Percentiles rank a stretch among this genome's conserved stretches.
These are phyloP conservation scores for Ischnura elegans DNA, from an alignment of 2,888 invertebrate genomes.

Conservation along the genomic window DNA sequence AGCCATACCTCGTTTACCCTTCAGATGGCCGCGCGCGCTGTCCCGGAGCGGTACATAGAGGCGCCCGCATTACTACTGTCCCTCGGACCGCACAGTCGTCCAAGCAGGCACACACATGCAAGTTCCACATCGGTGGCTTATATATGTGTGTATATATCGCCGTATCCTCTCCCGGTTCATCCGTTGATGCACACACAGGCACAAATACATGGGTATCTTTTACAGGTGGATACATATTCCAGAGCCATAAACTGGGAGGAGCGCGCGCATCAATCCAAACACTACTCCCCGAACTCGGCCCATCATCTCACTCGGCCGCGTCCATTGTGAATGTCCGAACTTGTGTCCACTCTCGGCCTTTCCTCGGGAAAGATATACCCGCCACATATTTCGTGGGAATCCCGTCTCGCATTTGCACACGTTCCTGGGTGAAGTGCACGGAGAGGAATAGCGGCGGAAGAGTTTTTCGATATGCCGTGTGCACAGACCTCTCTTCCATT, in stretches of 20 bases:
- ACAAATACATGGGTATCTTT: too few species aligned
- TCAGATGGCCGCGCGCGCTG: neutral
- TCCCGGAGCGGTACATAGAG: neutral
- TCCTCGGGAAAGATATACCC: constrained; percentile 35
- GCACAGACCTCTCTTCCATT: neutral
- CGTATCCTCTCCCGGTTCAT: neutral
- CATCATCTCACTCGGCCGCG: constrained; percentile 30
- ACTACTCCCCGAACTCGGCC: neutral
- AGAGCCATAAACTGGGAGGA: neutral
- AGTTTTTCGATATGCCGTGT: constrained; percentile 19
- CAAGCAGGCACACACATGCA: neutral
- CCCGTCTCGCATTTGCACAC: too few species aligned
- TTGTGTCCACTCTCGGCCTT: constrained; percentile 34
- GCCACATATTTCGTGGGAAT: constrained; percentile 33
- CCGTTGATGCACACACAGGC: neutral
- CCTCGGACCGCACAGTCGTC: neutral
- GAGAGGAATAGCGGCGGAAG: neutral
- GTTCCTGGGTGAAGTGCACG: too few species aligned
- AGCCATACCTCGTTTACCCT: neutral
- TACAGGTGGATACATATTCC: neutral
- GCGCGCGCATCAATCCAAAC: neutral
- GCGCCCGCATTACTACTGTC: neutral
- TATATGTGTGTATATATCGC: too few species aligned
- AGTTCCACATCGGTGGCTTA: neutral
- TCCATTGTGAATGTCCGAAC: constrained; percentile 43